phyloP scores from a whole-genome alignment of 2,888 invertebrate species.

The Cryptocheilus praepositus region DNA sequence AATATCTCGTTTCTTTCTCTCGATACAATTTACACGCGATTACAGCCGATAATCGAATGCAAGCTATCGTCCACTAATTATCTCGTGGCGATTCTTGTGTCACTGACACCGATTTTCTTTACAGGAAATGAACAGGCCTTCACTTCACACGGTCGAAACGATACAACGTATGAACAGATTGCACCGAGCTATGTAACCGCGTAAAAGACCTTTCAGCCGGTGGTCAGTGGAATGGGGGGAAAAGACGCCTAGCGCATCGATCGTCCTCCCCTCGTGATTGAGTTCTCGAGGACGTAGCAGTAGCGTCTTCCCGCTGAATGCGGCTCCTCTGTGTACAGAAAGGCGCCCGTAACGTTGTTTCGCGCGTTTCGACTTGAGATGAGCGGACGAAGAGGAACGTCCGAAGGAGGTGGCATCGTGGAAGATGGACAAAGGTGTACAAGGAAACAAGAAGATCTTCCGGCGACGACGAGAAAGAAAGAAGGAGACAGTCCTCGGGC shows the following conservation, averaged over 20 bases:
- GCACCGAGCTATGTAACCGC: too few relatives aligned
- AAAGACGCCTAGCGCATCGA: neutral
- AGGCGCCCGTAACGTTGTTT: conserved; percentile 52
- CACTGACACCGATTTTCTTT: too few relatives aligned
- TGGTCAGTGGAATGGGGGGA: neutral
- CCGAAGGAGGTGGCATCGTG: conserved; percentile 7
- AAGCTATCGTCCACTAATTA: too few relatives aligned
- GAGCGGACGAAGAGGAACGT: conserved; percentile 2
- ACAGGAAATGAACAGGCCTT: too few relatives aligned
- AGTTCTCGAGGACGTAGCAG: neutral
- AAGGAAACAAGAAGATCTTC: neutral
- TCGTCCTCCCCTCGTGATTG: conserved; percentile 1
- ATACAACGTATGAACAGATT: too few relatives aligned
- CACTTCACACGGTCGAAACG: too few relatives aligned
- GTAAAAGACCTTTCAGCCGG: neutral
- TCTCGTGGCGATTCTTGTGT: too few relatives aligned
- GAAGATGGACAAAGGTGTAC: neutral
- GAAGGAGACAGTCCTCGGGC: conserved; percentile 15
- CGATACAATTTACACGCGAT: neutral
- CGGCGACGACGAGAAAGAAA: conserved; percentile 32
- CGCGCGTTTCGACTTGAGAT: conserved; percentile 34
- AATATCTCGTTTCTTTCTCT: conserved; percentile 28
- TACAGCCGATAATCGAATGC: too few relatives aligned
- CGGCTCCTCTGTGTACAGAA: conserved; percentile 25
- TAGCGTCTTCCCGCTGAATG: conserved; percentile 12